Evolutionary conservation across 1,140 invertebrate genomes (phyloP).

Genomic region (Cydia splendana): DNA sequence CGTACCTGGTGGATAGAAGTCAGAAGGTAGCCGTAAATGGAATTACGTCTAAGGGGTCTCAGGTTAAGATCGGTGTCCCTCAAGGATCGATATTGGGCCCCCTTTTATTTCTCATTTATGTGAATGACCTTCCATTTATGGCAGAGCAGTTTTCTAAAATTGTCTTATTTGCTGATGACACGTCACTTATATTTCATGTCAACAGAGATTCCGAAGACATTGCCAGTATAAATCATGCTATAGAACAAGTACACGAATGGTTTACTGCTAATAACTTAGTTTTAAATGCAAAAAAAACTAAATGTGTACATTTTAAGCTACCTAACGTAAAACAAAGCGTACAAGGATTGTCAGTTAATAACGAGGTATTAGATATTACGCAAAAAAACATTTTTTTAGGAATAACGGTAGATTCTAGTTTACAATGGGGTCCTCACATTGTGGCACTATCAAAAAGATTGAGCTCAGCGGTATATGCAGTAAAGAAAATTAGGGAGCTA

Average conservation of each 20-base stretch:
- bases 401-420: no score
- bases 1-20: neutral
- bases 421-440: no score
- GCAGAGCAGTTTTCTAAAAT: neutral
- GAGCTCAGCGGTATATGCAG: no score
- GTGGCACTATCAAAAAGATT: no score
- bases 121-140: constrained; percentile 10
- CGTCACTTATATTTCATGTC: neutral
- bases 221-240: neutral
- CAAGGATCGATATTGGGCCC: neutral
- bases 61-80: neutral
- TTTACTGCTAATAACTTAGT: no score
- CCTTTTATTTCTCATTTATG: neutral
- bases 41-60: neutral
- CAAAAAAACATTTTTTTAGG: no score
- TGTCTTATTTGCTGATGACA: neutral
- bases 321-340: no score
- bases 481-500: no score
- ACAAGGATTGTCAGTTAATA: no score
- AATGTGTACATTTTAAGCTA: no score
- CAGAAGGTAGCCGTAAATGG: neutral
- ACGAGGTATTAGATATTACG: no score
- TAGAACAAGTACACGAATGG: neutral
- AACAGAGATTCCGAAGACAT: neutral
- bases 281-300: no score